Percentiles rank a stretch among this genome's conserved stretches.
phyloP scores from a whole-genome alignment of 2,888 invertebrate genomes.

The Ethmia dodecea region DNA sequence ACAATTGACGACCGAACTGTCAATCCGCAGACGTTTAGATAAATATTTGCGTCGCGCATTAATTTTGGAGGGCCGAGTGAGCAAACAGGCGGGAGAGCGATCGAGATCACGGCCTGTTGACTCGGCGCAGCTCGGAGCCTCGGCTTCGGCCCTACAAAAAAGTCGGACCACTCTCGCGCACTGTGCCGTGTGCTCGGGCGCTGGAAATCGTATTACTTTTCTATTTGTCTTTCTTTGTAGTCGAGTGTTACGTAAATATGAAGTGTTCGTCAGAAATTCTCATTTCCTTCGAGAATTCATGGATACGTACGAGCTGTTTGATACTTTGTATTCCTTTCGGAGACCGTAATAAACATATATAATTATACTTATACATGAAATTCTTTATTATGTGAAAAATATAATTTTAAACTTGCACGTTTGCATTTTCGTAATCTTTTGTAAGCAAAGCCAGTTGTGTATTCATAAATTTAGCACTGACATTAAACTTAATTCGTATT shows the following conservation, averaged over 20 bases:
- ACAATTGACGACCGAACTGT: constrained; percentile 76
- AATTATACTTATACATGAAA: no score
- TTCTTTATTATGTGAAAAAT: background rate
- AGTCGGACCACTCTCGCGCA: constrained; percentile 48
- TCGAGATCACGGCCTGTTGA: constrained; percentile 69
- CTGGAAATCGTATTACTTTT: constrained; percentile 73
- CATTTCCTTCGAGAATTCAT: constrained; percentile 63
- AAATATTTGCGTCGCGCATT: constrained; percentile 76
- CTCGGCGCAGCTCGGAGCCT: constrained; percentile 30
- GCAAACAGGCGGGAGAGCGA: constrained; percentile 55
- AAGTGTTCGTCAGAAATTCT: constrained; percentile 65
- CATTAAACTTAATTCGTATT: constrained; percentile 16
- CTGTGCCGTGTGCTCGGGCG: constrained; percentile 34
- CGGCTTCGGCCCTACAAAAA: constrained; percentile 32
- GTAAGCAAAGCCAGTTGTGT: constrained; percentile 19
- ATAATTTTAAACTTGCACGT: background rate
- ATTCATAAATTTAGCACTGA: constrained; percentile 21
- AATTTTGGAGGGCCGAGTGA: constrained; percentile 63
- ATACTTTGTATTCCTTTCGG: background rate
- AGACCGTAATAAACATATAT: no score
- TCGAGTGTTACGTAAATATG: constrained; percentile 75
- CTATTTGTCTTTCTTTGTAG: constrained; percentile 74
- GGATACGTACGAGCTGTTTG: constrained; percentile 28
- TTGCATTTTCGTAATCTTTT: constrained; percentile 5
- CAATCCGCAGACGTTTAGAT: constrained; percentile 74